Evolutionary conservation across 2,888 invertebrate species (phyloP).

Genomic region (Heterodera filipjevi): DNA sequence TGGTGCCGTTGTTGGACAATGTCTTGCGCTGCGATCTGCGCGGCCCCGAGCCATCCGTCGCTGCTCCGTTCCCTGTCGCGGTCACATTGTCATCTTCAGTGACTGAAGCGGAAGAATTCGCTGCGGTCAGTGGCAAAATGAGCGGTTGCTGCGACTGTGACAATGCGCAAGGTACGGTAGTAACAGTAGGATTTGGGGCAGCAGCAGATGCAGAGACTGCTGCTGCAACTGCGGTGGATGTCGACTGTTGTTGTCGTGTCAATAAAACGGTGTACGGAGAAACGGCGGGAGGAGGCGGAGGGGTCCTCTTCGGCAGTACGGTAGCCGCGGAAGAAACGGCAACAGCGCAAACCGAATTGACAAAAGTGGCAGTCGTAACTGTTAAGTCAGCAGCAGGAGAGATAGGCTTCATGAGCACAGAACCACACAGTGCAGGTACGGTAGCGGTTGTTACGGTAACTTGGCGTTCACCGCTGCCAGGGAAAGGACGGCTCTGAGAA

Average conservation of each 20-base stretch:
- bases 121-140: not conserved
- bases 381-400: no score
- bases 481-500: no score
- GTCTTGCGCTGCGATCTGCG: conserved; percentile 7
- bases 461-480: no score
- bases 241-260: not conserved
- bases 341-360: no score
- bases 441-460: no score
- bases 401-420: no score
- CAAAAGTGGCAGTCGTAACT: not conserved
- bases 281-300: not conserved
- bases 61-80: not conserved
- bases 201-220: not conserved
- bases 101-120: not conserved
- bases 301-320: not conserved
- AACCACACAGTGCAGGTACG: no score
- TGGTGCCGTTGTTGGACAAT: not conserved
- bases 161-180: conserved; percentile 2
- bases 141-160: no score
- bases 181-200: not conserved
- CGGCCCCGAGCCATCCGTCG: not conserved
- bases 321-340: no score
- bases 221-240: no score
- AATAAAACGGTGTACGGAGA: not conserved
- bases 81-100: not conserved